Conservation (phyloP, 2,797 vertebrate species). For the Sebastes baramenuke region DNA sequence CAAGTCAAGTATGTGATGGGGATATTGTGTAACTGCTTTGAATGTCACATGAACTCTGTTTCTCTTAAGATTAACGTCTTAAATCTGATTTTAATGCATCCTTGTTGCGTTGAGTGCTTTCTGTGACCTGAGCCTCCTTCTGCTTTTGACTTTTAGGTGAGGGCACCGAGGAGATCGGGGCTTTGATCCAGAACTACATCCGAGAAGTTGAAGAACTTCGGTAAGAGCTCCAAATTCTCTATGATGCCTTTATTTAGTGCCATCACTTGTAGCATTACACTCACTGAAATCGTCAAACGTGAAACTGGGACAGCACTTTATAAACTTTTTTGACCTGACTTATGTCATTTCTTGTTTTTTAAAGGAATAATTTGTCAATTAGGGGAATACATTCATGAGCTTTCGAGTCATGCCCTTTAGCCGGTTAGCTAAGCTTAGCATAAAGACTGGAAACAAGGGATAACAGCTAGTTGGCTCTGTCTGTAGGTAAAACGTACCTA, state of each 20-base stretch:
- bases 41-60: not conserved
- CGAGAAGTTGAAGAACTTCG: conserved; percentile 94
- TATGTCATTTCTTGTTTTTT: not conserved
- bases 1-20: conserved; percentile 87
- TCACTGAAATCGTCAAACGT: not conserved
- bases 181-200: conserved; percentile 96
- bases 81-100: not conserved
- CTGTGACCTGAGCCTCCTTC: not conserved
- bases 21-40: not conserved
- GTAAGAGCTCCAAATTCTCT: conserved; percentile 68
- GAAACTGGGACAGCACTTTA: not conserved
- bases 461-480: too few species aligned
- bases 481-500: too few species aligned
- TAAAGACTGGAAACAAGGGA: too few species aligned
- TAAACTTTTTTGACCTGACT: not conserved
- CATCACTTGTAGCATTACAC: not conserved
- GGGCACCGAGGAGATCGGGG: conserved; percentile 91
- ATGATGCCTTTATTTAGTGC: not conserved
- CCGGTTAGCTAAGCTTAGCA: too few species aligned
- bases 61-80: not conserved
- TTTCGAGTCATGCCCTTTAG: too few species aligned
- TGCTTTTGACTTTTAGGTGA: conserved; percentile 81
- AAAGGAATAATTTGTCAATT: not conserved
- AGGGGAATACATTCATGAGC: too few species aligned
- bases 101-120: not conserved